Base-by-base conservation (phyloP, 2,797 vertebrate genomes). In the Ara ararauna region DNA sequence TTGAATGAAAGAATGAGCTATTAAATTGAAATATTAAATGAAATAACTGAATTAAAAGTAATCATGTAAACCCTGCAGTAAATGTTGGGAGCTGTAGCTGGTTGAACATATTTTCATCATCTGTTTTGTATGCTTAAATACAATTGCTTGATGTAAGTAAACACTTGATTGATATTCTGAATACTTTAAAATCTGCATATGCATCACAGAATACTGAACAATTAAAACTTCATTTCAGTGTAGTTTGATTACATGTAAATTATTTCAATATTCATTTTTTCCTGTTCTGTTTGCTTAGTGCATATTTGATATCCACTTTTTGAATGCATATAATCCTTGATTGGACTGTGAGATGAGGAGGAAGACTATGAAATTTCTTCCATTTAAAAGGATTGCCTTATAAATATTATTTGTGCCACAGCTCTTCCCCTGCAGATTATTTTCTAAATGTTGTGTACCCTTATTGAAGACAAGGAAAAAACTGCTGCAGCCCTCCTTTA, bases 21-120 rank as follows among this genome's bases (percentile, higher is more conserved):
- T 97, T 97, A 97, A 97, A 97, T 97, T 97, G 97, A 97, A 97
- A 97, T 97, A 97, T 97, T 97, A 97, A 97, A 97, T 95, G 87
- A 96, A 96, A 97, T 97, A 97, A 97, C 94, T 97, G 96, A 97
- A 97, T 97, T 97, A 96, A 96, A 97, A 95, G 82, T 82, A 88
- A 95, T 97, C 94, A 66, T 81, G 91, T 97, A 97, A 97, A 90
- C 89, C 62, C 80, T 87, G 79, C 90, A 89, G 74, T 94, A 95
- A 97, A 90, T 93, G 76, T 90, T 95, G 82, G 89, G 91, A 90
- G 71, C 79, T 97, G 87, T 92, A 95, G 92, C 92, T 97, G 94
- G 94, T 92, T 97, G 96, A 96, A 96, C 95, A 74, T 95, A 92
- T 97, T 97, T 97, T 91, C 92, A 94, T 97, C 93, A 72, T 95